Base-by-base conservation (phyloP, 2,113 vertebrate genomes). In the Apus apus region DNA sequence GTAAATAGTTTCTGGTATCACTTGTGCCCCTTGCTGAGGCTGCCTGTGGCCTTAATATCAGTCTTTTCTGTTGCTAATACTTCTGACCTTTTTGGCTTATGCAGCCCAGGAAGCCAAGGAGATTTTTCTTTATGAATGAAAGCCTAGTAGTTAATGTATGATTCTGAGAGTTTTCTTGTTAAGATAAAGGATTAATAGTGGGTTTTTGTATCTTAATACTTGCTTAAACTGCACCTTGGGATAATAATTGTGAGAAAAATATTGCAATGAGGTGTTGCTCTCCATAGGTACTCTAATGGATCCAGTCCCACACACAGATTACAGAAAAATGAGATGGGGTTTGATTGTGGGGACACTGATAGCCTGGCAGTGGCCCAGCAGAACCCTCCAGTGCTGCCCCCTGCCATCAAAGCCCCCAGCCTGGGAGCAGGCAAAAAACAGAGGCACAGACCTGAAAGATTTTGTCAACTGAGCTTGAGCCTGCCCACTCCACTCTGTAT, bases 241-340 rank as follows among this genome's bases (percentile, higher is more conserved):
- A 12, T 84, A 67, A 75, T 78, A 89, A 93, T 26, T 58, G 64
- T 67, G 87, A 92, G 82, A 73, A 83, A 92, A 84, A 76, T 43
- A 87, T 15, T 27, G 66, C 27, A 58, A 53, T 60, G 60, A 54
- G 62, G 62, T 8, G 36, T 40, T 76, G 70, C 11, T 66, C 27
- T 71, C 32, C 1, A 0, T 38, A 29, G 46, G n/a, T 93, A 85
- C 92, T 57, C 58, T 19, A 5, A 15, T 18, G 26, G 15, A 17
- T 77, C 48, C 32, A n/a, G n/a, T 60, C 30, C 50, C 34, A 9
- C 34, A 7, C 14, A 11, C 17, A 61, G 81, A 73, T 85, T 73
- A 70, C 13, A 66, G 90, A 34, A 66, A 78, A 54, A 50, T 2
- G 11, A 79, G 80, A 5, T 15, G 53, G 50, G 5, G 11, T 86